These are phyloP conservation scores for Lacanobia wlatinum DNA, from an alignment of 2,888 invertebrate species.

Conservation along the genomic window DNA sequence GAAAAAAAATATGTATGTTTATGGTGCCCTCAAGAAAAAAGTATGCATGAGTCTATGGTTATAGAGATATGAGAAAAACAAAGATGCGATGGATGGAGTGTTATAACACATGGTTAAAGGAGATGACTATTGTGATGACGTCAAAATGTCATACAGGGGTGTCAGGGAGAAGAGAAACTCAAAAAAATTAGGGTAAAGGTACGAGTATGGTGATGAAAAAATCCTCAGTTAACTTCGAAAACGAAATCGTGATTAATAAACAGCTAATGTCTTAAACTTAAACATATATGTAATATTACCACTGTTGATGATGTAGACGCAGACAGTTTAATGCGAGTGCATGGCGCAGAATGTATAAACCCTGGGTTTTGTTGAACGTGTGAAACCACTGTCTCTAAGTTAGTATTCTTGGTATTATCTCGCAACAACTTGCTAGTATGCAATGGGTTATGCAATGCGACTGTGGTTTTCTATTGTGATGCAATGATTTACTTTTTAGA, in stretches of 20 bases:
- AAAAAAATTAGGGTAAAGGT: too few species aligned
- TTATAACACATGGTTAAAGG: too few species aligned
- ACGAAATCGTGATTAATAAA: too few species aligned
- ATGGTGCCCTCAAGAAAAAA: too few species aligned
- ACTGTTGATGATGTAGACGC: background rate
- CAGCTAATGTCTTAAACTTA: too few species aligned
- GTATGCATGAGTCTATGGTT: too few species aligned
- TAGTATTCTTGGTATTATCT: slow-evolving; percentile 51
- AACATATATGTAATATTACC: background rate
- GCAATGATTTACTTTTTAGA: slow-evolving; percentile 30
- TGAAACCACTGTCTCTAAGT: slow-evolving; percentile 32
- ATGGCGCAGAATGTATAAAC: slow-evolving; percentile 38
- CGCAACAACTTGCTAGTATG: slow-evolving; percentile 40
- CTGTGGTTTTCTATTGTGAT: slow-evolving; percentile 47
- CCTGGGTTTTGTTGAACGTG: slow-evolving; percentile 48
- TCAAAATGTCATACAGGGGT: too few species aligned
- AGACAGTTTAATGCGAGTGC: slow-evolving; percentile 2
- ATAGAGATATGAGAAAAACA: background rate
- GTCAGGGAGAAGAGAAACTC: too few species aligned
- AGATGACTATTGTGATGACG: too few species aligned
- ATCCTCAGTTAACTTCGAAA: too few species aligned
- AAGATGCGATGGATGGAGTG: background rate
- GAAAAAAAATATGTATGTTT: too few species aligned
- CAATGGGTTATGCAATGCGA: slow-evolving; percentile 45
- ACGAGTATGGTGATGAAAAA: too few species aligned